phyloP scores from a whole-genome alignment of 2,797 vertebrate species.

The Microctenopoma stevenorrisi region DNA sequence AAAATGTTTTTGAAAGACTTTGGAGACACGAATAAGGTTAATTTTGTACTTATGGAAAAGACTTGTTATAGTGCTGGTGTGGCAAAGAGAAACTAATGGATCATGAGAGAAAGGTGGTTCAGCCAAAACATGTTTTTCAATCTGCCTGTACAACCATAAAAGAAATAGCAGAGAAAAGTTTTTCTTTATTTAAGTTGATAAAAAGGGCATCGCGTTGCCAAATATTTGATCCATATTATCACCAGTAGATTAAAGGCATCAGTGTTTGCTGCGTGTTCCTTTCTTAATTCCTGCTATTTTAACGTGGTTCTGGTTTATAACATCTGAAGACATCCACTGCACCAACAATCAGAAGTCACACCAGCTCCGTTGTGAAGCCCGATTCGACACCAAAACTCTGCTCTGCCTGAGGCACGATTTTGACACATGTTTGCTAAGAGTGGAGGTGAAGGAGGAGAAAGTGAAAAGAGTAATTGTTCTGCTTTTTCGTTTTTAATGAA shows the following conservation, averaged over 20 bases:
- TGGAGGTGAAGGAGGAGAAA: background rate
- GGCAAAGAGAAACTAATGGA: constrained; percentile 1
- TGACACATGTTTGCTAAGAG: background rate
- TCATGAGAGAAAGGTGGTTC: background rate
- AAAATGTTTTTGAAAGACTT: background rate
- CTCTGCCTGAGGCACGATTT: background rate
- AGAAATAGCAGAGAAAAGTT: background rate
- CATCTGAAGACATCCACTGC: background rate
- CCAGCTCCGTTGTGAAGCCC: background rate
- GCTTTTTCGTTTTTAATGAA: background rate
- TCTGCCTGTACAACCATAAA: background rate
- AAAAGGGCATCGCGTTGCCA: background rate
- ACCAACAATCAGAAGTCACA: background rate
- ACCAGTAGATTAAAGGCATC: background rate
- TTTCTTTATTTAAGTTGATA: background rate
- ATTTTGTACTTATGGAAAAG: constrained; percentile 8
- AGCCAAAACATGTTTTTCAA: background rate
- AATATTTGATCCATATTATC: no score
- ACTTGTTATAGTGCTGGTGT: background rate
- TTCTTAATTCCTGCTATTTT: background rate
- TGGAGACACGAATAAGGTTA: background rate
- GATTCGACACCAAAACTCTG: background rate
- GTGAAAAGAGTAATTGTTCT: background rate
- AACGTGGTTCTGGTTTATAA: no score
- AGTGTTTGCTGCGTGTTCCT: background rate